Evolutionary conservation across 2,888 invertebrate species (phyloP), one percentile per base, ranked within the genome.

Genomic region (Lepidochrysops patricia): DNA sequence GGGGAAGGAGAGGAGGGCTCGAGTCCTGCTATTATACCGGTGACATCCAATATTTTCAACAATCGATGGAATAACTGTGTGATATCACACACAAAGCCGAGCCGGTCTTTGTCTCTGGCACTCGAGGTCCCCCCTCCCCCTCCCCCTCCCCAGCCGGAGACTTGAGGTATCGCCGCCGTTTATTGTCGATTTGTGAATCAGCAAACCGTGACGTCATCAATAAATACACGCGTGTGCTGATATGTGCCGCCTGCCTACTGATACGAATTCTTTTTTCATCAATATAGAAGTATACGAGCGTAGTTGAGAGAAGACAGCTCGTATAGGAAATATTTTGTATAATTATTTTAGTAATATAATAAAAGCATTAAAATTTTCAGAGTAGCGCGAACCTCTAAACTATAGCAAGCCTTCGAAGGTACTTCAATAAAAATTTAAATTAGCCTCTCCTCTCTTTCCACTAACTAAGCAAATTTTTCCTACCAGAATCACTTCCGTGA

Each of bases 51-150:
- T 54, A 54, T 54, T 54, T 54, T 54, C 29, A 32, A 54, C 54
- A 32, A 54, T 54, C 54, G 54, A 54, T 54, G 54, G 15, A 29
- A 54, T 54, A 54, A 54, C 15, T 54, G 54, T 54, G 54, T 32
- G 54, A 54, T 52, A 26, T 26, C 52, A 52, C 27, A 27, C 52
- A 52, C 43, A 43, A 43, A 43, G 43, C 37, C 37, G 15, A 37
- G 37, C 43, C 43, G 43, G 43, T 23, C 43, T 43, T 43, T 43
- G 43, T 43, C 43, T 43, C 43, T 43, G 43, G 43, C 43, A 43
- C 43, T 43, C 19, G 43, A 43, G 43, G 2, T 7, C 15, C 37
- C 37, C 15, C 37, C 2, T 15, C 1, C 13, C 37, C 15, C 15
- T 1, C 1, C 7, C 37, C 29, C 1, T 2, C 37, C 15, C 37